Evolutionary conservation across 2,797 vertebrate genomes (phyloP), one percentile per base, ranked within the genome.

Genomic region (Sylvilagus floridanus): DNA sequence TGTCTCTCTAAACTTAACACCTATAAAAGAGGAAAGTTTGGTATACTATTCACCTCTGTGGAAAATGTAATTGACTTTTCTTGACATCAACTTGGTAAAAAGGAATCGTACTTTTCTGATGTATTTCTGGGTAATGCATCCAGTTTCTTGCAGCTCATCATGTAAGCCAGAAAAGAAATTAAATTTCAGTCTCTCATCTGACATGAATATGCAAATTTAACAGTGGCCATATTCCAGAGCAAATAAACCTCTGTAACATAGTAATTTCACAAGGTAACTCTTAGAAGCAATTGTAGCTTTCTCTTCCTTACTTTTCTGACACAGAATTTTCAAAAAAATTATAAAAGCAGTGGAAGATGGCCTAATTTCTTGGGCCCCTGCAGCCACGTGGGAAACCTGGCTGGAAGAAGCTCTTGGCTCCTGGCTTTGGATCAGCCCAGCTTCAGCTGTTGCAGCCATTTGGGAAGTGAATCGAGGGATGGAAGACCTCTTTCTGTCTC

Each of bases 1-100:
- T 78, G 19, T 94, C 60, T 87, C 28, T 92, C 54, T 93, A 79
- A 91, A 77, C 22, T 78, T 93, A 86, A 83, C 21, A 93, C 2
- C 21, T 78, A 35, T 57, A 77, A 85, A 82, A 86, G 14, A 91
- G 30, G 93, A 91, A 78, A 77, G 13, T 89, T 78, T 72, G 3
- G 2, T 81, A 77, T 82, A 71, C 35, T 5, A n/a, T 82, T 88
- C 69, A 88, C 35, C 10, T 88, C 63, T 90, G 32, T 77, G 76
- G 35, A 8, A 79, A 94, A 84, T 65, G 16, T 78, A 91, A 85
- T 79, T 88, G 42, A 73, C 30, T 73, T 57, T 85, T 65, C 13
- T 57, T 83, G n/a, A 42, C 57, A 89, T 83, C 35, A 65, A 7
- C 26, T 88, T 60, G 72, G 30, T 22, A 78, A 32, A 84, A 42